Evolutionary conservation across 2,888 invertebrate genomes (phyloP).

Genomic region (Caenorhabditis wallacei): DNA sequence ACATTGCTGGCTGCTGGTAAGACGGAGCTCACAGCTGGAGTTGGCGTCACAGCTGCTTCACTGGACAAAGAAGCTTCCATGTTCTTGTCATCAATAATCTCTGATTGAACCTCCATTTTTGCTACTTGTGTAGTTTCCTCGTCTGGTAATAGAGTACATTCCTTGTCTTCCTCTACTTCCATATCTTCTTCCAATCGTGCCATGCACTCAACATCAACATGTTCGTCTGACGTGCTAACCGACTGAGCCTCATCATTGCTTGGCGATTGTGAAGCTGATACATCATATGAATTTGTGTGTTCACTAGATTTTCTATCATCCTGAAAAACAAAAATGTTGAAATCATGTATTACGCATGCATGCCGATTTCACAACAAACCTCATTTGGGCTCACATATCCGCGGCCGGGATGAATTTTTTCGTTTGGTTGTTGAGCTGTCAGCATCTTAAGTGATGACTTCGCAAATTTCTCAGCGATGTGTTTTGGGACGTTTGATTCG

Average conservation of each 20-base stretch:
- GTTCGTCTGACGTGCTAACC: slow-evolving; percentile 49
- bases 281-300: slow-evolving; percentile 69
- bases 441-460: slow-evolving; percentile 55
- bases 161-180: slow-evolving; percentile 46
- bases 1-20: not conserved
- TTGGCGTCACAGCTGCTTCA: slow-evolving; percentile 5
- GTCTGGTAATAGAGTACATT: slow-evolving; percentile 24
- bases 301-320: slow-evolving; percentile 62
- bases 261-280: slow-evolving; percentile 69
- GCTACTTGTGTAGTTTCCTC: slow-evolving; percentile 9
- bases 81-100: not conserved
- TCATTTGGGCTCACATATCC: slow-evolving; percentile 58
- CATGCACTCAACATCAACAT: slow-evolving; percentile 68
- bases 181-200: slow-evolving; percentile 27
- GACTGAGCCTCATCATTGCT: slow-evolving; percentile 61
- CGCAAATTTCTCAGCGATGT: slow-evolving; percentile 35
- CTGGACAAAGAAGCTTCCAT: not conserved
- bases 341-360: not conserved
- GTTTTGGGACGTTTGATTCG: slow-evolving; percentile 25
- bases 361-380: slow-evolving; percentile 34
- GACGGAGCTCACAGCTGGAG: not conserved
- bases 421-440: slow-evolving; percentile 37
- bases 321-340: slow-evolving; percentile 32
- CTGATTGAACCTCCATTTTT: slow-evolving; percentile 10
- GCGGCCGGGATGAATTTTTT: slow-evolving; percentile 40